Base-by-base conservation (phyloP, 2,113 vertebrate genomes). In the Cervus canadensis region DNA sequence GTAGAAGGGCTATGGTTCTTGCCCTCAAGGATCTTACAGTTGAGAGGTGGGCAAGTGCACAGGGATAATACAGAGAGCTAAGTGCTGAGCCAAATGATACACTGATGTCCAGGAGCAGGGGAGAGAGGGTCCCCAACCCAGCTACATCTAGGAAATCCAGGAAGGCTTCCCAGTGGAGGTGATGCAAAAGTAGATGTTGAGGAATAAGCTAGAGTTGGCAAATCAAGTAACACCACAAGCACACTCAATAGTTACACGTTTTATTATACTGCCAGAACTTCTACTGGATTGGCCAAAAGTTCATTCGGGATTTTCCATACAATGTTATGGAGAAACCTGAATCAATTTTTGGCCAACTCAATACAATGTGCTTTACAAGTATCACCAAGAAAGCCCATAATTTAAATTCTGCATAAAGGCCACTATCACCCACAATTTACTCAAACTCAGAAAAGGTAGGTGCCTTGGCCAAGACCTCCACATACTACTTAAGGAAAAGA, bases 211-310 rank as follows among this genome's bases (percentile, higher is more conserved):
- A 3, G 9, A 94, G 60, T 30, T n/a, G 15, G 43, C 26, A 59
- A 43, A 40, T 60, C 59, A 59, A 92, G 74, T n/a, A 76, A 28
- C 4, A 19, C 14, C 23, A 23, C 28, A 9, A 67, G 52, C 21
- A 79, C 36, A 62, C 40, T 17, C n/a, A 6, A 15, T 4, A 4
- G 52, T 12, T 26, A 52, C 1, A 0, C 0, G 3, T 28, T 62
- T 78, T 16, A 6, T 26, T 36, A 15, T 33, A 33, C 3, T 10
- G 16, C 59, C 43, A 45, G 87, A 7, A 48, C 28, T 19, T 52
- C 36, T 26, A 76, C 40, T 43, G 23, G 71, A 13, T 43, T 76
- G 71, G 21, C 71, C 23, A 43, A 76, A 76, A 76, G 40, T 76
- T 76, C 71, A 43, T 15, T 43, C 6, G 0, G 71, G 71, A 40